phyloP scores from a whole-genome alignment of 2,797 vertebrate species.

The Aselliscus stoliczkanus region DNA sequence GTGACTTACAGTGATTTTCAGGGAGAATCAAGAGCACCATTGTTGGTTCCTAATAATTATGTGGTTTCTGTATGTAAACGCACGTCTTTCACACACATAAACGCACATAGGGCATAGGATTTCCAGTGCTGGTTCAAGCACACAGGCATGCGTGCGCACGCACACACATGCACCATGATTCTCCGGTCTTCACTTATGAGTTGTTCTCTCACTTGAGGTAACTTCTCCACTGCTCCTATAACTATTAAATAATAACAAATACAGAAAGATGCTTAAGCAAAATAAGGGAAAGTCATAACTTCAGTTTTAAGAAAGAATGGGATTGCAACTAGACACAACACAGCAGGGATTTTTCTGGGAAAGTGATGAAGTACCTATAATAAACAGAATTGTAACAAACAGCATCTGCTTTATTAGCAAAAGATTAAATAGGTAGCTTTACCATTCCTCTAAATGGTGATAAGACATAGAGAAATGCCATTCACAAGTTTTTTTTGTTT shows the following conservation, averaged over 20 bases:
- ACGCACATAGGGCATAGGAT: not conserved
- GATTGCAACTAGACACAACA: not conserved
- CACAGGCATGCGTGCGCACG: fast-evolving
- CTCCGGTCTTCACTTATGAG: not conserved
- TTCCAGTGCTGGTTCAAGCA: not conserved
- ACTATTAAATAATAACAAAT: not conserved
- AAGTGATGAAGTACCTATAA: not conserved
- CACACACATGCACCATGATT: not conserved
- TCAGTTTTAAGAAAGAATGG: constrained; percentile 13
- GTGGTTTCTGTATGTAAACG: not conserved
- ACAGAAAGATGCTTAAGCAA: not conserved
- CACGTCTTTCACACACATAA: not conserved
- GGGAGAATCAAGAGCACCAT: not conserved
- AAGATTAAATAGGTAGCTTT: not conserved
- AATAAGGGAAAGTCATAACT: not conserved
- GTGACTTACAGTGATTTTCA: constrained; percentile 37
- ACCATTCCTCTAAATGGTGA: not conserved
- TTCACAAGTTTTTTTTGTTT: not conserved
- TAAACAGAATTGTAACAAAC: not conserved
- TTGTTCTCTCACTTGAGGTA: not conserved
- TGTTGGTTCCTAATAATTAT: constrained; percentile 37
- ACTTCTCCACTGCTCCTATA: not conserved
- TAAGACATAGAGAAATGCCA: not conserved
- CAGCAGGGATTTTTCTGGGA: not conserved
- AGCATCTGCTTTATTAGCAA: constrained; percentile 1